phyloP scores from a whole-genome alignment of 2,797 vertebrate genomes.

The Sebastes flavidus region DNA sequence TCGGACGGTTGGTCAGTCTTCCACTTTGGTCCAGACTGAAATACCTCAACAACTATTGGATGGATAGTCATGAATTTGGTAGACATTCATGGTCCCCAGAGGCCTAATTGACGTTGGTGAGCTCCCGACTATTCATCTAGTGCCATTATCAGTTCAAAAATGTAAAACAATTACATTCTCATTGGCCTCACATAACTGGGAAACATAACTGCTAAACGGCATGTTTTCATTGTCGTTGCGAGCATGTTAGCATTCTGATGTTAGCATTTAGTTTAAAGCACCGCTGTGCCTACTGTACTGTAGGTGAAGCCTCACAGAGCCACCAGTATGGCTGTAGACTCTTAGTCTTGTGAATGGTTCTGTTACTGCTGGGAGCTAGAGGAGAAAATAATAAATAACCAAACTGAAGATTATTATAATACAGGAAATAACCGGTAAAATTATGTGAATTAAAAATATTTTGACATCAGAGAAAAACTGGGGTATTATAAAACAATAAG shows the following conservation, averaged over 20 bases:
- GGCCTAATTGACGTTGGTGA: background rate
- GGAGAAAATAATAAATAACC: background rate
- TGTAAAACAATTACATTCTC: background rate
- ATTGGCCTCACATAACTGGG: background rate
- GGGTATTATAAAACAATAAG: background rate
- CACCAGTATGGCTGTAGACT: background rate
- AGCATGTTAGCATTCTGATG: too few relatives aligned
- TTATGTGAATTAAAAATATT: background rate
- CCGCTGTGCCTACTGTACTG: too few relatives aligned
- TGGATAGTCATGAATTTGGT: background rate
- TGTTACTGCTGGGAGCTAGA: background rate
- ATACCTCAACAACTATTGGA: background rate
- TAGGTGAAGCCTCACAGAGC: too few relatives aligned
- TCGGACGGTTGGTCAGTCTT: background rate
- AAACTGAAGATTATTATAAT: background rate
- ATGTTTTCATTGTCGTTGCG: too few relatives aligned
- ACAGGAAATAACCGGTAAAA: background rate
- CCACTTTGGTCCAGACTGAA: background rate
- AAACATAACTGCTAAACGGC: too few relatives aligned
- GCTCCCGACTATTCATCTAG: background rate
- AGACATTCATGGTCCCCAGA: background rate
- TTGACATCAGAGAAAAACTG: background rate
- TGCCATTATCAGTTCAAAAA: background rate
- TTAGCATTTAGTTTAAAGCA: too few relatives aligned
- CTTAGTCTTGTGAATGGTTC: background rate